Evolutionary conservation across 2,888 invertebrate genomes (phyloP).

Genomic region (Mythimna albipuncta): DNA sequence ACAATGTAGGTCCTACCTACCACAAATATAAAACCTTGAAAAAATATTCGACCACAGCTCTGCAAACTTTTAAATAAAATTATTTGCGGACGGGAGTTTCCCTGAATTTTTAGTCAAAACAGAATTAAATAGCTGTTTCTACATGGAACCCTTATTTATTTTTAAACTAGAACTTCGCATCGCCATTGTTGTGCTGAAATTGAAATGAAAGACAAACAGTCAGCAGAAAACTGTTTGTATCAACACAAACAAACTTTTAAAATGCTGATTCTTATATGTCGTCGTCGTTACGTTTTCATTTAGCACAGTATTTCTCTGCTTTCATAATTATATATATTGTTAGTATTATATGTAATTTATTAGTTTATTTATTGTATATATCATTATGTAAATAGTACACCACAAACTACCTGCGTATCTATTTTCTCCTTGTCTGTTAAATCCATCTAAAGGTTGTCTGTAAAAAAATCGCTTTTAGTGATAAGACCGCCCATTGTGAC

Average conservation of each 20-base stretch:
- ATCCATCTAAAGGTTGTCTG: too few relatives aligned
- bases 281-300: too few relatives aligned
- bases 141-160: constrained; percentile 35
- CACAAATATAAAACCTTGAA: not conserved
- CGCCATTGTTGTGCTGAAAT: constrained; percentile 18
- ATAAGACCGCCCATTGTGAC: too few relatives aligned
- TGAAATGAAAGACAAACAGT: constrained; percentile 27
- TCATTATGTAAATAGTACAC: too few relatives aligned
- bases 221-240: constrained; percentile 4
- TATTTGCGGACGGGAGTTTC: constrained; percentile 21
- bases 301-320: too few relatives aligned
- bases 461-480: too few relatives aligned
- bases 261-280: not conserved
- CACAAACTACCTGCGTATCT: too few relatives aligned
- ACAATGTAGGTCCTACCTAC: too few relatives aligned
- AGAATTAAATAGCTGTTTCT: constrained; percentile 28
- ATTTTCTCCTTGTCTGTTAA: too few relatives aligned
- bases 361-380: too few relatives aligned
- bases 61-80: constrained; percentile 27
- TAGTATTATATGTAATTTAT: too few relatives aligned
- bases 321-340: too few relatives aligned
- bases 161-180: constrained; percentile 32
- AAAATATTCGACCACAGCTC: constrained; percentile 16
- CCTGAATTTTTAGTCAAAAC: constrained; percentile 10
- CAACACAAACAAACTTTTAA: constrained; percentile 6